Percentiles rank a stretch among this genome's conserved stretches.
These are phyloP conservation scores for Argya squamiceps DNA, from an alignment of 2,797 vertebrate species.

Conservation along the genomic window DNA sequence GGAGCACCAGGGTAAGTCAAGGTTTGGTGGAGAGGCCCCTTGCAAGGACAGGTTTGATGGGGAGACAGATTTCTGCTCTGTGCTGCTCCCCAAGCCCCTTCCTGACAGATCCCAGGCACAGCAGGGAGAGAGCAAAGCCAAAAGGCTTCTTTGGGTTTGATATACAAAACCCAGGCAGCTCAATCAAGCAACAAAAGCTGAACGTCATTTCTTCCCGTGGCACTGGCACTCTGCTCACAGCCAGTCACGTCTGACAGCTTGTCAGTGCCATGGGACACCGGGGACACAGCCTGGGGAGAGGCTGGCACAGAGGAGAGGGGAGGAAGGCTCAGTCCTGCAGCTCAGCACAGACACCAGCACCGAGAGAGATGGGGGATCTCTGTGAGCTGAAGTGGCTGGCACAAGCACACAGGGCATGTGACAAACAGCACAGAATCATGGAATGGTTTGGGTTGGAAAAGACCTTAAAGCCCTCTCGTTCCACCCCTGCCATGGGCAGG, in stretches of 20 bases:
- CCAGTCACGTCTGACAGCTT: background rate
- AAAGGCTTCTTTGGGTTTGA: background rate
- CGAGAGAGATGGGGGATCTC: fast-evolving
- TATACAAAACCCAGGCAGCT: slow-evolving; percentile 28
- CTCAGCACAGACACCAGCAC: background rate
- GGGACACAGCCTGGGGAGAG: background rate
- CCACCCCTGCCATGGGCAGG: background rate
- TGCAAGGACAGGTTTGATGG: background rate
- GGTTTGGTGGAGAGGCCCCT: background rate
- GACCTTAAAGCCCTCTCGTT: fast-evolving
- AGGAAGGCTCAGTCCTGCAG: background rate
- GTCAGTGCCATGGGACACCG: background rate
- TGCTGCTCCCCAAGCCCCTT: background rate
- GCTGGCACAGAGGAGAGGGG: background rate
- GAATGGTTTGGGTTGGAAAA: background rate
- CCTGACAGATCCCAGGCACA: background rate
- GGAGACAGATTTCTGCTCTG: background rate
- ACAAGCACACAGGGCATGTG: background rate
- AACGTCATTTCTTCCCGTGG: slow-evolving; percentile 11
- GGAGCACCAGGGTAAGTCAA: background rate
- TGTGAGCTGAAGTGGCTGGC: background rate
- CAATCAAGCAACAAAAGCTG: slow-evolving; percentile 29
- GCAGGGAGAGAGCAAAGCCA: background rate
- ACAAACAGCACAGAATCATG: background rate
- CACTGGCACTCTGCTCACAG: background rate